Evolutionary conservation across 2,113 vertebrate genomes (phyloP), one percentile per base, ranked within the genome.

Genomic region (Columbina picui): DNA sequence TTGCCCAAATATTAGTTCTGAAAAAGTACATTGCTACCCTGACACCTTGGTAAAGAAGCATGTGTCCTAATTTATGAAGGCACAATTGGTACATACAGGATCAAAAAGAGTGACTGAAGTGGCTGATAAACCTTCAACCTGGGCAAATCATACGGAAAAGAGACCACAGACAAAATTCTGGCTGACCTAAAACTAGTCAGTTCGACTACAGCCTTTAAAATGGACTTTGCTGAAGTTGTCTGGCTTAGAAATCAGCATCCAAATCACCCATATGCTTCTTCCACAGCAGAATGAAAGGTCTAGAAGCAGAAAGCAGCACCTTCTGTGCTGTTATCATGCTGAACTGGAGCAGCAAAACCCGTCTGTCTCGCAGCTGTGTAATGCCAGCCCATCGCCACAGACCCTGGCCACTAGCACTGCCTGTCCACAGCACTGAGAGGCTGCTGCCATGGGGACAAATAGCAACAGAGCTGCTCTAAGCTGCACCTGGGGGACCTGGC

Each of bases 381-480:
- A 23, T 14, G 56, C 14, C 3, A 11, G 65, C 47, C 53, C 13
- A 1, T 18, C 0, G 0, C 30, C n/a, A 53, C 0, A 0, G 0
- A 23, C 22, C n/a, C 59, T 25, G 53, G 71, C 19, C 61, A 87
- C 38, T 55, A 34, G 56, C 10, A 2, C 19, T 47, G 63, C 53
- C 49, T 3, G 0, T 11, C 52, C 60, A 14, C 0, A 2, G 71
- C 55, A 25, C 8, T 2, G 38, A 47, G 64, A 61, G 70, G 59
- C 53, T 78, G 82, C 65, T 83, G 82, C 29, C 0, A 0, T 14
- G 17, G 0, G 0, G 17, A 83, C 32, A 19, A 84, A 43, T 11
- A 49, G 53, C 0, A 0, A 50, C 60, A 75, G 73, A 81, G 38
- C 49, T 76, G 43, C 41, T 38, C 27, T 60, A 10, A 79, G 14